phyloP scores from a whole-genome alignment of 2,113 vertebrate genomes.

The Anser brachyrhynchus region DNA sequence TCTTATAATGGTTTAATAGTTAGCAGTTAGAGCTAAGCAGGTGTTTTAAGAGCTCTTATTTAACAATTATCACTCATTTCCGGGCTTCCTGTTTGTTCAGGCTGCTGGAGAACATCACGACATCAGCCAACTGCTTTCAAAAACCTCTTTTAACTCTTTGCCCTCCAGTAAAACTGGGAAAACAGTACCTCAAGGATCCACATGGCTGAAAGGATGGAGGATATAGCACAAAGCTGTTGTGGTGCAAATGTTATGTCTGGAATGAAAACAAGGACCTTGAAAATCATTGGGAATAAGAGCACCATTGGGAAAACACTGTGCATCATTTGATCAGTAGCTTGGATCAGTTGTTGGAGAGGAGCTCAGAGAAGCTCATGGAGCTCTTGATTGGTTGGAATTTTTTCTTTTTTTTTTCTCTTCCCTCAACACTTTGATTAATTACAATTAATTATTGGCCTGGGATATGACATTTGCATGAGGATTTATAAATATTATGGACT shows the following conservation, averaged over 20 bases:
- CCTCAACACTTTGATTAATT: not conserved
- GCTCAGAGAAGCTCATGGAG: not conserved
- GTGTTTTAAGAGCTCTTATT: constrained; percentile 72
- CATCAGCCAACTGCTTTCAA: constrained; percentile 33
- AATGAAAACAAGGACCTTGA: not conserved
- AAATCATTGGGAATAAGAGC: not conserved
- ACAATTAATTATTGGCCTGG: not conserved
- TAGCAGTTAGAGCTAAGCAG: constrained; percentile 71
- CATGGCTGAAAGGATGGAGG: not conserved
- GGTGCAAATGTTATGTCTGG: not conserved
- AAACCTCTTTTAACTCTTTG: constrained; percentile 50
- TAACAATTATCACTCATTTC: constrained; percentile 77
- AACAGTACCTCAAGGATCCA: not conserved
- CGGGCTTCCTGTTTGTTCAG: constrained; percentile 74
- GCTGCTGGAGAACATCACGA: constrained; percentile 48
- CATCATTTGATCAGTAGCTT: not conserved
- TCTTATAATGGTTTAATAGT: constrained; percentile 66
- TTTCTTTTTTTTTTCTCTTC: not conserved
- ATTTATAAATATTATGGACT: not conserved
- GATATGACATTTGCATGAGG: not conserved
- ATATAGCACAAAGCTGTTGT: not conserved
- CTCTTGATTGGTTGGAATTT: not conserved
- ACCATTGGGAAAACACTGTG: not conserved
- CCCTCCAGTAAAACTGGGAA: not conserved
- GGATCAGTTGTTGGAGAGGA: not conserved